Conservation (phyloP, 2,888 invertebrate species). For the Microctonus brassicae region DNA sequence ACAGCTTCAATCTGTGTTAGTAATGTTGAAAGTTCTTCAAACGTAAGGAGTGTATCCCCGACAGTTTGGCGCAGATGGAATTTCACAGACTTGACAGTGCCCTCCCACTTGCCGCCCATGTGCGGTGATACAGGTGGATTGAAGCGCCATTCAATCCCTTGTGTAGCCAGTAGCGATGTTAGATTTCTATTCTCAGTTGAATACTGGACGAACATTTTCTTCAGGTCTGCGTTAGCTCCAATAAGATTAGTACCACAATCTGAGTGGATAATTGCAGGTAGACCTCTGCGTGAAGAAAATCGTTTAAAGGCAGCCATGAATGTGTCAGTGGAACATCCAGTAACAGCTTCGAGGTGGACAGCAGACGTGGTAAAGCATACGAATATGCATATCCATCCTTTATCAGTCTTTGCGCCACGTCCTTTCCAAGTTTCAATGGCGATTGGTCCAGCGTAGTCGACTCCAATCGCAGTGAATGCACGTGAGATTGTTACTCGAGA, state of each 20-base stretch:
- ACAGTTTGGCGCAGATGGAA: conserved; percentile 45
- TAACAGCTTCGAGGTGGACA: conserved; percentile 46
- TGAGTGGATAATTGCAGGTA: too few relatives aligned
- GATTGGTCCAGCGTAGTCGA: conserved; percentile 48
- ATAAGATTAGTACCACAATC: background rate
- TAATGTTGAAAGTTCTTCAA: conserved; percentile 51
- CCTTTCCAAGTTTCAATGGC: background rate
- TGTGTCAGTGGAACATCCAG: conserved; percentile 37
- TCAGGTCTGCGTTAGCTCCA: conserved; percentile 17
- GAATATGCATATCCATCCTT: conserved; percentile 29
- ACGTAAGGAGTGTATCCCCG: conserved; percentile 44
- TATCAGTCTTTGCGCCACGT: conserved; percentile 1
- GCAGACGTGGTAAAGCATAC: conserved; percentile 47
- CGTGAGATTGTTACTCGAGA: conserved; percentile 33
- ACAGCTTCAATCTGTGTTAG: conserved; percentile 49
- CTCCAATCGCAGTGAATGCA: conserved; percentile 46
- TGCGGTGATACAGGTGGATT: conserved; percentile 53
- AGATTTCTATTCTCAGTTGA: background rate
- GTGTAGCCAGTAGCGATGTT: background rate
- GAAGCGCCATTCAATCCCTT: conserved; percentile 50
- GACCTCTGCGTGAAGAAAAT: too few relatives aligned
- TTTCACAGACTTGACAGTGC: conserved; percentile 52
- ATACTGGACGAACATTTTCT: background rate
- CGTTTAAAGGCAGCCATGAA: too few relatives aligned
- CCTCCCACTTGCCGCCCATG: conserved; percentile 56